Base-by-base conservation (phyloP, 2,797 vertebrate genomes). In the Nannoperca australis region DNA sequence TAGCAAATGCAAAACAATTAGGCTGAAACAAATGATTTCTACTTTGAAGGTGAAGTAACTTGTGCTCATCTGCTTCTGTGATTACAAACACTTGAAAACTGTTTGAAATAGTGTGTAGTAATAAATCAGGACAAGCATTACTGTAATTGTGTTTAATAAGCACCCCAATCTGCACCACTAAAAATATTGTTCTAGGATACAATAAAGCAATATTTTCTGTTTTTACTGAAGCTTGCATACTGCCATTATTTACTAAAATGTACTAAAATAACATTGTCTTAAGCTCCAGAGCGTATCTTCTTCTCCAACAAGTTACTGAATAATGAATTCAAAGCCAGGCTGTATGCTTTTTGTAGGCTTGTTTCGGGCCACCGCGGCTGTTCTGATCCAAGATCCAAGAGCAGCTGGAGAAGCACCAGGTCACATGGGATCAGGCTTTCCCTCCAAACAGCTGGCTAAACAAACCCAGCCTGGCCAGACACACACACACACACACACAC, bases 381-480 rank as follows among this genome's bases (percentile, higher is more conserved):
- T 27, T 85, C 93, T 94, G 93, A 95, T 94, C 92, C 91, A 45
- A 82, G 93, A 95, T 94, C 92, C 91, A 45, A 82, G 83, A 91
- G 90, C 95, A 96, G 95, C 95, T 95, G 95, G 90, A 94, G 94
- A 93, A 95, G 95, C 94, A 95, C 77, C 55, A 70, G 89, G 86
- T 94, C 93, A 91, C 89, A 85, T 88, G 93, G 91, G 93, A 94
- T 89, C 83, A 88, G 92, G 89, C 92, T 93, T 93, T 94, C 89
- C 88, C 93, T 94, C 78, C 86, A 89, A 95, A 94, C 95, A 96
- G 95, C 95, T 95, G 95, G 93, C 81, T 85, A 38, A 38, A 38
- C 36, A 38, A 38, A 38, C 36, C 36, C 36, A 38, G 34, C 34
- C 34, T 34, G 34, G 7, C 7, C 34, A 34, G 76, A 58, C 74